Conservation (phyloP, 2,797 vertebrate genomes). For the Sebastolobus altivelis region DNA sequence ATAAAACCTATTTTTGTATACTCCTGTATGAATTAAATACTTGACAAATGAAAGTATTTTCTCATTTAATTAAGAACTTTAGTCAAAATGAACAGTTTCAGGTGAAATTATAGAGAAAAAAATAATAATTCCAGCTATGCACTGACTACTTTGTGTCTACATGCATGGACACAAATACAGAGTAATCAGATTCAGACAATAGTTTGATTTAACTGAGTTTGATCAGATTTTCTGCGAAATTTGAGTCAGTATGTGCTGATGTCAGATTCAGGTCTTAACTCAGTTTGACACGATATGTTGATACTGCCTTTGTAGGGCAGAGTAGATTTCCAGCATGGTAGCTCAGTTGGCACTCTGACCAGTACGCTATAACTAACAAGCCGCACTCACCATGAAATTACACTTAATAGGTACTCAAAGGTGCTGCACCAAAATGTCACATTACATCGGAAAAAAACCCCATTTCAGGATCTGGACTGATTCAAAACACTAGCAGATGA, state of each 20-base stretch:
- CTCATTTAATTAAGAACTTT: too few species aligned
- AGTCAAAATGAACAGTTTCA: too few species aligned
- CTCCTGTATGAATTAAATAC: too few species aligned
- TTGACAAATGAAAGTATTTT: too few species aligned
- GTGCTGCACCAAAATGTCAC: constrained; percentile 56
- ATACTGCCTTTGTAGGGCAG: constrained; percentile 5
- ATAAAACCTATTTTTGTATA: too few species aligned
- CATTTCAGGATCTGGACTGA: constrained; percentile 47
- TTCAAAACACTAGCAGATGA: constrained; percentile 59
- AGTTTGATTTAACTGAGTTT: too few species aligned
- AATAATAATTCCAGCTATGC: too few species aligned
- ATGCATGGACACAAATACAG: too few species aligned
- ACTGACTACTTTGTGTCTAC: too few species aligned
- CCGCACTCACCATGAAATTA: constrained; percentile 64
- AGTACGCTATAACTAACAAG: constrained; percentile 40
- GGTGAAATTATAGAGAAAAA: too few species aligned
- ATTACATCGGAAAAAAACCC: constrained; percentile 44
- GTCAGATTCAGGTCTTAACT: constrained; percentile 14
- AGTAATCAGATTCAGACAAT: too few species aligned
- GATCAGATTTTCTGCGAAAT: too few species aligned
- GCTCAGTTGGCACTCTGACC: constrained; percentile 48
- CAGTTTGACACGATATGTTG: not conserved
- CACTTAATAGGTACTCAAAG: constrained; percentile 63
- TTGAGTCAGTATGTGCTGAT: not conserved
- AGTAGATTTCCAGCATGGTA: constrained; percentile 32